Percentiles rank a stretch among this genome's conserved stretches.
Conservation (phyloP, 1,140 invertebrate genomes). For the Drosophila micromelanica region DNA sequence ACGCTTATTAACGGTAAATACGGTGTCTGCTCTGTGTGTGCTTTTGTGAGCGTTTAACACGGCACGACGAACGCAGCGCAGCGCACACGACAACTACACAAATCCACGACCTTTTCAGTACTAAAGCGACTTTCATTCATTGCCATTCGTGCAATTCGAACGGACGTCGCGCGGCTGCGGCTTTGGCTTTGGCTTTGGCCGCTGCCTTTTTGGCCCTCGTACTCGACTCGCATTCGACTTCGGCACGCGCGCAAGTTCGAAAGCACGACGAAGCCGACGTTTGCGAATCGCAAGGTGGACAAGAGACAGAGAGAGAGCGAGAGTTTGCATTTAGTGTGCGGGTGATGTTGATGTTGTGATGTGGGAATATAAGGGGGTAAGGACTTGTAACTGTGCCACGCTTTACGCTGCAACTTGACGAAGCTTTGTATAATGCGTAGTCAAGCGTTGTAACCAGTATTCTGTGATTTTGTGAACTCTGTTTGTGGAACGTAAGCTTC, state of each 20-base stretch:
- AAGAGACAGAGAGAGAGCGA: constrained; percentile 18
- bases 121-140: constrained; percentile 79
- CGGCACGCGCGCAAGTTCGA: constrained; percentile 51
- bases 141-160: constrained; percentile 57
- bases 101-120: constrained; percentile 84
- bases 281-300: constrained; percentile 24
- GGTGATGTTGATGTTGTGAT: neutral
- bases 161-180: constrained; percentile 32
- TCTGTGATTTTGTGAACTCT: constrained; percentile 5
- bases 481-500: constrained; percentile 47
- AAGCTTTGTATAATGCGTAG: constrained; percentile 28
- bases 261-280: constrained; percentile 34
- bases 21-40: constrained; percentile 21
- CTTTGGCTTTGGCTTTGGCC: constrained; percentile 35
- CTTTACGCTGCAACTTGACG: constrained; percentile 28
- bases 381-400: constrained; percentile 49
- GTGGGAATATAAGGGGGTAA: neutral
- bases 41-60: constrained; percentile 35
- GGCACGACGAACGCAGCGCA: constrained; percentile 32
- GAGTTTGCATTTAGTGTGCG: constrained; percentile 13
- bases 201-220: constrained; percentile 32
- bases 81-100: constrained; percentile 75
- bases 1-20: constrained; percentile 5
- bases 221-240: constrained; percentile 34
- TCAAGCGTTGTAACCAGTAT: constrained; percentile 14